Evolutionary conservation across 2,113 vertebrate species (phyloP), one percentile per base, ranked within the genome.

Genomic region (Tragelaphus buxtoni): DNA sequence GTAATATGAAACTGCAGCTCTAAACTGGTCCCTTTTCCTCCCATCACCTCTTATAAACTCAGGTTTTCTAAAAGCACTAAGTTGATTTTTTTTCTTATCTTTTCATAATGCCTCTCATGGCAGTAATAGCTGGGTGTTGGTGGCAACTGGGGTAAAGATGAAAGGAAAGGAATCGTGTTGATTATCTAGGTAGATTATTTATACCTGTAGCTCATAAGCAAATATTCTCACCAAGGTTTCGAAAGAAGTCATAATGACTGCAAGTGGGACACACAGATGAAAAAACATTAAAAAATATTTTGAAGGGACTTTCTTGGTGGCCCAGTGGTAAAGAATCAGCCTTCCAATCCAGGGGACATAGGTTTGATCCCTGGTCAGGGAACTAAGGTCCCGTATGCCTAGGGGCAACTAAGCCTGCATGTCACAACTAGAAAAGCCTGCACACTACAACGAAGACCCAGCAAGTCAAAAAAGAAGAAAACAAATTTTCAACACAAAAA

Each of bases 151-250:
- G 49, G 2, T 35, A 7, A 51, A 63, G 56, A 85, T 18, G 42
- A 47, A 51, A 26, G n/a, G 82, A 47, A 95, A 83, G 24, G 22
- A 28, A 7, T 45, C 5, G 20, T 39, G 17, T 1, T 51, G 51
- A 91, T 53, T 91, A 9, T 49, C n/a, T 42, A 47, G 20, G 39
- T 49, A 92, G 55, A 35, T 22, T 89, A 80, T 93, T 96, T 82
- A 69, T 63, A 82, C 63, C 61, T 26, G 10, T 47, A 45, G 65
- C n/a, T 96, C 83, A 65, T 24, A 81, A 83, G n/a, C 47, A 91
- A 90, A 90, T 91, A 91, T 26, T 89, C 63, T 95, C 51, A 81
- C 93, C 39, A 95, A 53, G 74, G 53, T 55, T 92, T 92, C 61
- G 65, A 91, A 86, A 96, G 90, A 92, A 88, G 35, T 87, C 55